phyloP scores from a whole-genome alignment of 2,888 invertebrate species.

The Tortrix viridana region DNA sequence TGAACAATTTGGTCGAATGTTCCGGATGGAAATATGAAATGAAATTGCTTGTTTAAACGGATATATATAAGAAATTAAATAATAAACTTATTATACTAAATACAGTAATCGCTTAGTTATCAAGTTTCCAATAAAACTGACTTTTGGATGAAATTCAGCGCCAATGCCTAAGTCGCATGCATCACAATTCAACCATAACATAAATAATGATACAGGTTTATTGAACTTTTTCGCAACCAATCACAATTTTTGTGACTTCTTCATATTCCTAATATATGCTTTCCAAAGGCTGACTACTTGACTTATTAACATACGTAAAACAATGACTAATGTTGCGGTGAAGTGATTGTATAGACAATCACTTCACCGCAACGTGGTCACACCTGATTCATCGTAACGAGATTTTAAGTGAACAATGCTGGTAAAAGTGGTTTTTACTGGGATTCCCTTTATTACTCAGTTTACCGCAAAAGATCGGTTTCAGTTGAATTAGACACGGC shows the following conservation, averaged over 20 bases:
- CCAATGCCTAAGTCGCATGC: no score
- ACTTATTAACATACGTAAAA: conserved; percentile 7
- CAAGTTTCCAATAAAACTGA: no score
- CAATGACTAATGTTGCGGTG: conserved; percentile 12
- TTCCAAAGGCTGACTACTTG: not conserved
- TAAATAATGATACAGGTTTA: no score
- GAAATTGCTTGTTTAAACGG: no score
- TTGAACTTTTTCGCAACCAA: not conserved
- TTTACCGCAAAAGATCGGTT: not conserved
- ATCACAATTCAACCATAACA: no score
- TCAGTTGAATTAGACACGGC: no score
- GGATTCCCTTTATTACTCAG: conserved; percentile 5
- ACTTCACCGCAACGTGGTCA: not conserved
- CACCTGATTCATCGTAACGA: conserved; percentile 13
- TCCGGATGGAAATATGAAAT: not conserved
- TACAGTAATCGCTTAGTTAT: no score
- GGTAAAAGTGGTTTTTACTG: conserved; percentile 12
- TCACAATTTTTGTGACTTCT: not conserved
- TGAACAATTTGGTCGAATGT: not conserved
- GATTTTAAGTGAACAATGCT: conserved; percentile 1
- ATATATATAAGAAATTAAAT: no score
- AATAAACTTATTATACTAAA: no score
- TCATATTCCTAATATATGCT: not conserved
- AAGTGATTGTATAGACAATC: conserved; percentile 13
- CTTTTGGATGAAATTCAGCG: no score